phyloP scores from a whole-genome alignment of 35 echinoderm and acorn worm species.

The Acanthaster planci region DNA sequence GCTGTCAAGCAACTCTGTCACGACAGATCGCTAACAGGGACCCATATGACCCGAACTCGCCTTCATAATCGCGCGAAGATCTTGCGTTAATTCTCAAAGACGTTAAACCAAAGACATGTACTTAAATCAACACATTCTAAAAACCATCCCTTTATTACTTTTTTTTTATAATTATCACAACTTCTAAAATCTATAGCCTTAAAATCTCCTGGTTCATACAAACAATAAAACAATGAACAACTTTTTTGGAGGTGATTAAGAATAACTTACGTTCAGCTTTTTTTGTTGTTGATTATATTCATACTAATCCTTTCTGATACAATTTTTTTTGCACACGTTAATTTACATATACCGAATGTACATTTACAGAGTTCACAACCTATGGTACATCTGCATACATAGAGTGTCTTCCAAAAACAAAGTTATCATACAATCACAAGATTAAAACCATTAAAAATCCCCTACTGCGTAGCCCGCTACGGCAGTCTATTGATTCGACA shows the following conservation, averaged over 20 bases:
- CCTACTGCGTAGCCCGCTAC: constrained; percentile 8
- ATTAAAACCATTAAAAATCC: background rate
- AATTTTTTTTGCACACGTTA: constrained; percentile 21
- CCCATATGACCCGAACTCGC: too few relatives aligned
- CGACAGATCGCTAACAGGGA: too few relatives aligned
- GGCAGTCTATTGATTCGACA: background rate
- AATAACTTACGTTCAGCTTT: background rate
- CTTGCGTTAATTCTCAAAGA: too few relatives aligned
- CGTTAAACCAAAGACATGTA: too few relatives aligned
- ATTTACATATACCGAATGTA: constrained; percentile 18
- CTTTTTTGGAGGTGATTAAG: constrained; percentile 7
- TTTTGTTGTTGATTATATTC: constrained; percentile 2
- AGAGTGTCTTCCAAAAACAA: background rate
- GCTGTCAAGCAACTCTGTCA: too few relatives aligned
- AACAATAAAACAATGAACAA: constrained; percentile 9
- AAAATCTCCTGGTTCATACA: background rate
- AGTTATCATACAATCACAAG: constrained; percentile 5
- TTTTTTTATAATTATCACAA: too few relatives aligned
- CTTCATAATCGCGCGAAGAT: too few relatives aligned
- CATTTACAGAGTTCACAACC: constrained; percentile 15
- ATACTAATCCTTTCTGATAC: too few relatives aligned
- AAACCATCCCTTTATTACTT: too few relatives aligned
- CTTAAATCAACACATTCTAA: too few relatives aligned
- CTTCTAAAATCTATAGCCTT: background rate
- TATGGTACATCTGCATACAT: constrained; percentile 6